Percentiles rank a stretch among this genome's conserved stretches.
These are phyloP conservation scores for Sebastes cheni DNA, from an alignment of 2,797 vertebrate genomes.

Conservation along the genomic window DNA sequence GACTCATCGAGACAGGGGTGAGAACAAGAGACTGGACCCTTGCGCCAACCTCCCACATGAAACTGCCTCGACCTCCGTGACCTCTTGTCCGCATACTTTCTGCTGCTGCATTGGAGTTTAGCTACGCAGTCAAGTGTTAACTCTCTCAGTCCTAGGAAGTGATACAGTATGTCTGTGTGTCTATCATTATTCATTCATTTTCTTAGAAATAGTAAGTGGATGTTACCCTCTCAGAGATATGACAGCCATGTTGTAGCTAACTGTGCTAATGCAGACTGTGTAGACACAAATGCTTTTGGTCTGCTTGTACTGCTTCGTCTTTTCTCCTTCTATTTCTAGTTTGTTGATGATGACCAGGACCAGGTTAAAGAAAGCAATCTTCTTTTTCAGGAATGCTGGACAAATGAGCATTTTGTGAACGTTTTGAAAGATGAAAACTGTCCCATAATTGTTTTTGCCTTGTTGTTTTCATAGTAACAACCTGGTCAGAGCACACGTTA, in stretches of 20 bases:
- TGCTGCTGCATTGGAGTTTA: neutral
- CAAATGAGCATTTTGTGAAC: neutral
- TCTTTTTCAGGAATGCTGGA: neutral
- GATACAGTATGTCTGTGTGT: neutral
- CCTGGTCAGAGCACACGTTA: too few species aligned
- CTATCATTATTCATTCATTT: neutral
- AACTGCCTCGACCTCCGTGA: constrained; percentile 2
- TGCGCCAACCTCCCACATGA: constrained; percentile 15
- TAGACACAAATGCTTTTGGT: neutral
- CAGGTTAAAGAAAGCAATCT: neutral
- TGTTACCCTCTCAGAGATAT: neutral
- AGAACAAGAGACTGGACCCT: constrained; percentile 14
- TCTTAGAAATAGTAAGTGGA: neutral
- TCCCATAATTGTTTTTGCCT: neutral
- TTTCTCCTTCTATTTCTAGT: neutral
- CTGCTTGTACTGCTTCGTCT: too few species aligned
- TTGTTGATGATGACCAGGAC: neutral
- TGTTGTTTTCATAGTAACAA: neutral
- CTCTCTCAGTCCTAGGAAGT: neutral
- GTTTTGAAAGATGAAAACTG: neutral
- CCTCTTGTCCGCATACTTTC: constrained; percentile 17
- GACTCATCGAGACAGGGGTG: constrained; percentile 47
- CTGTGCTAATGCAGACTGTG: neutral
- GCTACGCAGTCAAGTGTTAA: neutral
- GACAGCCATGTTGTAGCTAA: neutral